Conservation (phyloP, 30 jellyfish, hydroid and myxozoan species). For the Aurelia sp. region DNA sequence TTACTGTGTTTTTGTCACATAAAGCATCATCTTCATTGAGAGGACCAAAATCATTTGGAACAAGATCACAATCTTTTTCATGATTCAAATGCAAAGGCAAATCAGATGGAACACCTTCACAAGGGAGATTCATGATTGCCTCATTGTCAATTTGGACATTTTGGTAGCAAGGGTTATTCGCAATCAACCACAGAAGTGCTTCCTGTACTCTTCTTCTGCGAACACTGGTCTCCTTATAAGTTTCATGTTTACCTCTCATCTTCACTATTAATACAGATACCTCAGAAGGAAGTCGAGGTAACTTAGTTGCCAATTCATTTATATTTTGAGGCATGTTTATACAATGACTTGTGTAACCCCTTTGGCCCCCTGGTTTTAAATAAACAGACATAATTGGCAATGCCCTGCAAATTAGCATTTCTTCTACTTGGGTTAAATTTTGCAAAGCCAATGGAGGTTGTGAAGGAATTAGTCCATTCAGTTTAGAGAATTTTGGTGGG, state of each 20-base stretch:
- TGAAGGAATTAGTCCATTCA: conserved; percentile 3
- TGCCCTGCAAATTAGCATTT: neutral
- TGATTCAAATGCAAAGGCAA: too few species aligned
- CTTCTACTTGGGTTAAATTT: neutral
- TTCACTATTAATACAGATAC: neutral
- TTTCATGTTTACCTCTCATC: neutral
- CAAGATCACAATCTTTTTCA: too few species aligned
- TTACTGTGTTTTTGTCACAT: too few species aligned
- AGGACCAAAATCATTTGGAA: too few species aligned
- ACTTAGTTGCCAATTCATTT: neutral
- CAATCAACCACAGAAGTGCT: conserved; percentile 68
- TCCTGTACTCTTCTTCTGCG: neutral
- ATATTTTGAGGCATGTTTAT: neutral
- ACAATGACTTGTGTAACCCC: neutral
- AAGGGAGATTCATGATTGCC: conserved; percentile 12
- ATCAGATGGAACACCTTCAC: conserved; percentile 30
- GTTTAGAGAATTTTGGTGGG: neutral
- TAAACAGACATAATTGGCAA: neutral
- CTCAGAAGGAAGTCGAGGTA: neutral
- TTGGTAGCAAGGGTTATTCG: conserved; percentile 41
- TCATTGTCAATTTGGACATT: conserved; percentile 40
- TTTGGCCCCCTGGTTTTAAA: neutral
- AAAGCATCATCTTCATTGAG: too few species aligned
- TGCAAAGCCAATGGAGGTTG: neutral
- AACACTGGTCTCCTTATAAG: neutral